Base-by-base conservation (phyloP, 2,113 vertebrate species). In the Desmodus rotundus region DNA sequence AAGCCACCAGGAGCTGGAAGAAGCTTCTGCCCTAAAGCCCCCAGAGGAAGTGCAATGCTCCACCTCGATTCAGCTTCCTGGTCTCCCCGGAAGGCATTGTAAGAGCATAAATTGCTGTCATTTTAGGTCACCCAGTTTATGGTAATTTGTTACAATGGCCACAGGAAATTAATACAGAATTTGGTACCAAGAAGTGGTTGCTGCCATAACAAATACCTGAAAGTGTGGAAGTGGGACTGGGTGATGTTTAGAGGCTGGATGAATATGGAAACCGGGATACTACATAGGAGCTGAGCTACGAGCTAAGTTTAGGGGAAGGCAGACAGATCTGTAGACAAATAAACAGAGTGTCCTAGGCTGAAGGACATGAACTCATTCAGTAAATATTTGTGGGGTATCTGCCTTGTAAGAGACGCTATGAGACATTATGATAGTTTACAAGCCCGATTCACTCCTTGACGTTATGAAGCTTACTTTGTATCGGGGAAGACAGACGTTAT, bases 1-100 rank as follows among this genome's bases (percentile, higher is more conserved):
- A 2, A 63, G n/a, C 36, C 24, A 24, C 36, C 54, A 20, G 47
- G 33, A 50, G 54, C 41, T 50, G n/a, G 28, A 14, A 41, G 16
- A 68, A 43, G 31, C 6, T 22, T 38, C 31, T 20, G 20, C 43
- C n/a, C 31, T 4, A 9, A 38, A 28, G 26, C 17, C 4, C 36
- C 22, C 10, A 26, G 36, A 61, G 7, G 9, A 22, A 38, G 9
- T 7, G 11, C 33, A 4, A 1, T 10, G 4, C 20, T 14, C 3
- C 5, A 31, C 26, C 24, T 50, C 10, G 24, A 65, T 52, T 70
- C n/a, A 33, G 26, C 15, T 72, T 63, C 36, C 43, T 43, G 20
- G 13, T 6, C 63, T 70, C 54, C 85, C 1, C 4, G 26, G 58
- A 28, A 28, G 11, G 5, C 58, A 14, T 5, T 4, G 26, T 4